phyloP scores from a whole-genome alignment of 2,888 invertebrate species.

The Sialis fuliginosa region DNA sequence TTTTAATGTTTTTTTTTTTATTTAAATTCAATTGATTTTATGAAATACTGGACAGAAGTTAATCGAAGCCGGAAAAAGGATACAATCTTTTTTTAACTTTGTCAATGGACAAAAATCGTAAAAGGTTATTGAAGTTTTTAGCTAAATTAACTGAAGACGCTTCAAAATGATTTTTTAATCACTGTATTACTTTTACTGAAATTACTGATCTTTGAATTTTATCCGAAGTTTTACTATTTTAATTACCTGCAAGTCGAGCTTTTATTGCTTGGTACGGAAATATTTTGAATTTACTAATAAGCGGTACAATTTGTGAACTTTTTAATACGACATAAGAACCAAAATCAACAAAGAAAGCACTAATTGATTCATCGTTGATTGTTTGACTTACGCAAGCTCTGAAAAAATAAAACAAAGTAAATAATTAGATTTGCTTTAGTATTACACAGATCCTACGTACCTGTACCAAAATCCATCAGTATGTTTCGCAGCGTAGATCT shows the following conservation, averaged over 20 bases:
- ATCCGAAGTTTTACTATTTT: background rate
- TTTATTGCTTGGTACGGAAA: conserved; percentile 48
- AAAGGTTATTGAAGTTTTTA: too few relatives aligned
- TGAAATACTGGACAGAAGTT: background rate
- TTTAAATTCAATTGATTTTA: too few relatives aligned
- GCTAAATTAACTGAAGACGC: too few relatives aligned
- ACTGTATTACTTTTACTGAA: too few relatives aligned
- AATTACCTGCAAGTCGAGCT: conserved; percentile 40
- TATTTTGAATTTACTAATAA: conserved; percentile 33
- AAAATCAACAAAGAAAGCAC: conserved; percentile 44
- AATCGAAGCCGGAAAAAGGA: background rate
- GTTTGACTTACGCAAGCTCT: conserved; percentile 37
- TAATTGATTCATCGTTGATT: conserved; percentile 33
- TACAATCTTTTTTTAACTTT: too few relatives aligned
- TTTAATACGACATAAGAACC: conserved; percentile 40
- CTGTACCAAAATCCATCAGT: conserved; percentile 56
- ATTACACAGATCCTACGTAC: conserved; percentile 25
- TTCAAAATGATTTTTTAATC: too few relatives aligned
- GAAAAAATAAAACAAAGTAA: conserved; percentile 12
- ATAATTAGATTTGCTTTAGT: conserved; percentile 1
- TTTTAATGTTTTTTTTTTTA: too few relatives aligned
- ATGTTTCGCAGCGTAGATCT: conserved; percentile 50
- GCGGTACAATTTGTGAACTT: conserved; percentile 32
- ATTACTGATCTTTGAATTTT: background rate
- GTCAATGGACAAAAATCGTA: too few relatives aligned